phyloP scores from a whole-genome alignment of 2,113 vertebrate species.

The Corydoras maculifer region DNA sequence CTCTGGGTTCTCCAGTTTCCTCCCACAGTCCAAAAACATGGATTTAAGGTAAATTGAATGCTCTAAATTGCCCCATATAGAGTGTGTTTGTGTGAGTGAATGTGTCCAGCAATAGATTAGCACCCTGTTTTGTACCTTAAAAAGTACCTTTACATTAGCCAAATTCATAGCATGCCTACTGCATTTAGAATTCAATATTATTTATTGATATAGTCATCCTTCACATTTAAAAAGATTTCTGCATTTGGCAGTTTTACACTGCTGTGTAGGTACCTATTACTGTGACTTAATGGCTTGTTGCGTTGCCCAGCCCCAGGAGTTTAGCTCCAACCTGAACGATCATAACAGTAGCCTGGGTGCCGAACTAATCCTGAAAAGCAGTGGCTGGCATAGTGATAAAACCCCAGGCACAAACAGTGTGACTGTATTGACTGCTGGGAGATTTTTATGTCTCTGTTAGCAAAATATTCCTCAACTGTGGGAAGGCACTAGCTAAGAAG shows the following conservation, averaged over 20 bases:
- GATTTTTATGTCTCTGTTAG: slow-evolving; percentile 23
- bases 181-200: background rate
- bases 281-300: slow-evolving; percentile 25
- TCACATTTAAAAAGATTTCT: background rate
- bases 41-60: too few species aligned
- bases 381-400: slow-evolving; percentile 32
- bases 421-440: slow-evolving; percentile 23
- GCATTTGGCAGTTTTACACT: slow-evolving; percentile 18
- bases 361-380: slow-evolving; percentile 34
- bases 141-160: too few species aligned
- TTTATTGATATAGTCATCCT: slow-evolving; percentile 10
- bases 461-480: slow-evolving; percentile 29
- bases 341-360: slow-evolving; percentile 35
- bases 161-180: too few species aligned
- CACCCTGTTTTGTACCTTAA: too few species aligned
- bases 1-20: too few species aligned
- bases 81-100: too few species aligned
- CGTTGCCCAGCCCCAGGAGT: slow-evolving; percentile 3
- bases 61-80: too few species aligned
- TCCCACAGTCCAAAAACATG: too few species aligned
- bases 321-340: slow-evolving; percentile 23
- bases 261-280: slow-evolving; percentile 14
- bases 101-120: too few species aligned
- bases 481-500: background rate
- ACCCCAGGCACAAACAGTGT: slow-evolving; percentile 22